Percentiles rank a stretch among this genome's conserved stretches.
These are phyloP conservation scores for Oxyura jamaicensis DNA, from an alignment of 2,113 vertebrate species.

Conservation along the genomic window DNA sequence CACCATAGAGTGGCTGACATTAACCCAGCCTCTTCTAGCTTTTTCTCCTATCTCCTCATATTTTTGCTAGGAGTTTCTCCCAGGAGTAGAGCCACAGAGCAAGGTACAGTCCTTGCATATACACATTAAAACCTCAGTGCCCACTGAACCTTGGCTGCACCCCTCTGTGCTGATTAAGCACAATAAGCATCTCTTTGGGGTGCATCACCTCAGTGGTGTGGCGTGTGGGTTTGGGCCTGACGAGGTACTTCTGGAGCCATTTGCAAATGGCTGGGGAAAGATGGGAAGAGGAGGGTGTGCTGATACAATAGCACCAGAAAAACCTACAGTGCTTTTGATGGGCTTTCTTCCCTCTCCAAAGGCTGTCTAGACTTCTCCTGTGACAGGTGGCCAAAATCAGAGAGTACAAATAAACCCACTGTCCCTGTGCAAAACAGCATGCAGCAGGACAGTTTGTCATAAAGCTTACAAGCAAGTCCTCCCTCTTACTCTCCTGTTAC, in stretches of 20 bases:
- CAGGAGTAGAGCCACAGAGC: not conserved
- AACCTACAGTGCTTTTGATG: not conserved
- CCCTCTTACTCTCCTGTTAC: not conserved
- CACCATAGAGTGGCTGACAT: not conserved
- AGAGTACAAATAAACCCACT: not conserved
- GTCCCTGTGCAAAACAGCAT: not conserved
- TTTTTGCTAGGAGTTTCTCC: not conserved
- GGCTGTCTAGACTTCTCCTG: not conserved
- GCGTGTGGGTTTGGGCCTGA: not conserved
- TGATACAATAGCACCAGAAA: not conserved
- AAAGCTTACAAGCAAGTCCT: not conserved
- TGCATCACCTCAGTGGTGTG: not conserved
- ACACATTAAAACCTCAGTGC: not conserved
- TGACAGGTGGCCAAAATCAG: not conserved
- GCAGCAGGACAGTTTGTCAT: not conserved
- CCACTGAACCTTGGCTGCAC: not conserved
- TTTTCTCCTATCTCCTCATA: not conserved
- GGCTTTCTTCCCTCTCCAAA: not conserved
- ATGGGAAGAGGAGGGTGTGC: not conserved
- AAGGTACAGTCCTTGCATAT: not conserved
- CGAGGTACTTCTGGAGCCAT: not conserved
- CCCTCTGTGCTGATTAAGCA: not conserved
- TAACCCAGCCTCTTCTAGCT: not conserved
- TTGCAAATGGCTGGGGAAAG: not conserved
- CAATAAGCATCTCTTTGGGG: not conserved